Conservation (phyloP, 1,140 invertebrate species). For the Caenorhabditis remanei region DNA sequence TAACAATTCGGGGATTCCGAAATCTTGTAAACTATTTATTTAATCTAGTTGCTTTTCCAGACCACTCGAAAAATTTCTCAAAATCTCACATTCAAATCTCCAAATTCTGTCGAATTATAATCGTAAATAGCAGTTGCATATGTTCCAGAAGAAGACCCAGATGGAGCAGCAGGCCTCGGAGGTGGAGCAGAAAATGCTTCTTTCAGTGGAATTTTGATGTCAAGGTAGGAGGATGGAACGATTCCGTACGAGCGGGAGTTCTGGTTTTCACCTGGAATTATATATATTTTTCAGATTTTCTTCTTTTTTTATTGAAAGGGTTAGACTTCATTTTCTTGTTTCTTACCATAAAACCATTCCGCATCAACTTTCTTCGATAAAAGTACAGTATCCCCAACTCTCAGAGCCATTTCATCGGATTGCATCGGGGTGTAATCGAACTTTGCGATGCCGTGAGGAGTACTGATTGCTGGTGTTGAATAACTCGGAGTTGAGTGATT, state of each 20-base stretch:
- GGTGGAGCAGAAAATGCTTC: constrained; percentile 33
- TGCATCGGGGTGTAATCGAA: constrained; percentile 35
- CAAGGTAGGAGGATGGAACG: constrained; percentile 45
- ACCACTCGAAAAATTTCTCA: not conserved
- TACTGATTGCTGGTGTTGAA: not conserved
- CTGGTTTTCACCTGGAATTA: constrained; percentile 54
- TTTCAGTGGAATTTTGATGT: constrained; percentile 57
- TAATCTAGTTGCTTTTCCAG: no score
- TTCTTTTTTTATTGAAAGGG: no score
- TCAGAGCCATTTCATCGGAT: constrained; percentile 42
- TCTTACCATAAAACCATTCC: constrained; percentile 58
- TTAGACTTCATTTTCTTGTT: no score
- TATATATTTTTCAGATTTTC: no score
- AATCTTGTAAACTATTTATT: no score
- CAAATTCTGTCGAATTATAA: constrained; percentile 50
- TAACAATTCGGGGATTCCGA: no score
- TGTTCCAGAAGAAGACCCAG: not conserved
- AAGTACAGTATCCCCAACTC: constrained; percentile 51
- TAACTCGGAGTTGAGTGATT: not conserved
- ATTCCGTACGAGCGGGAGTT: constrained; percentile 31
- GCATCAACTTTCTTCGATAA: constrained; percentile 59
- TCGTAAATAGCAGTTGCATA: constrained; percentile 56
- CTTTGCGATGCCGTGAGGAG: constrained; percentile 50
- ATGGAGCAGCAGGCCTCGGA: not conserved
- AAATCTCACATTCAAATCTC: constrained; percentile 58